These are phyloP conservation scores for Delphinapterus leucas DNA, from an alignment of 2,113 vertebrate genomes.

Conservation along the genomic window DNA sequence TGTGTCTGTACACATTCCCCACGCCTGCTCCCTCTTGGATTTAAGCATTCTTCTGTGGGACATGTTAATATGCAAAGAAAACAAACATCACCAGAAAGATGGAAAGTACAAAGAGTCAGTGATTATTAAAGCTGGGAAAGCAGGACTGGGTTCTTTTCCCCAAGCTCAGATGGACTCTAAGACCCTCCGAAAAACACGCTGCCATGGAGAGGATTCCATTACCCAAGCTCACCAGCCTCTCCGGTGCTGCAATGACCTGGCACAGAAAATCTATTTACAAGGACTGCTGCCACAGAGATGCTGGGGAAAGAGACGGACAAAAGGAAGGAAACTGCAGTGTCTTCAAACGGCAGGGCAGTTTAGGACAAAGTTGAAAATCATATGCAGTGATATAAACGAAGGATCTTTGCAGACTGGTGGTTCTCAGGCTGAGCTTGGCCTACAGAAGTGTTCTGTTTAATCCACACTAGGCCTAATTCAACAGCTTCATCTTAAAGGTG, in stretches of 20 bases:
- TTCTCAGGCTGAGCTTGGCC: not conserved
- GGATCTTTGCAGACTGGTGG: not conserved
- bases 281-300: not conserved
- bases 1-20: not conserved
- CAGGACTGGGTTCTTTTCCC: not conserved
- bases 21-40: not conserved
- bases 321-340: not conserved
- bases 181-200: not conserved
- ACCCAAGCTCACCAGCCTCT: too few species aligned
- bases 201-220: not conserved
- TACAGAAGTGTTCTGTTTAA: not conserved
- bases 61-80: conserved; percentile 59
- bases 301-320: not conserved
- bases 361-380: not conserved
- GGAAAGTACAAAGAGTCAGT: conserved; percentile 32
- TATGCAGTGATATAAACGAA: not conserved
- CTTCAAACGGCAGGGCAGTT: not conserved
- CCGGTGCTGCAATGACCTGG: fast-evolving
- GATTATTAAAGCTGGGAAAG: not conserved
- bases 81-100: conserved; percentile 55
- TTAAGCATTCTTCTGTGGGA: not conserved
- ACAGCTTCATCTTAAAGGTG: not conserved
- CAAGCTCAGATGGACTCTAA: not conserved
- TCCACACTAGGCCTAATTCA: not conserved
- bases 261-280: not conserved